These are phyloP conservation scores for Bombus confusus DNA, from an alignment of 1,140 invertebrate genomes.

Conservation along the genomic window DNA sequence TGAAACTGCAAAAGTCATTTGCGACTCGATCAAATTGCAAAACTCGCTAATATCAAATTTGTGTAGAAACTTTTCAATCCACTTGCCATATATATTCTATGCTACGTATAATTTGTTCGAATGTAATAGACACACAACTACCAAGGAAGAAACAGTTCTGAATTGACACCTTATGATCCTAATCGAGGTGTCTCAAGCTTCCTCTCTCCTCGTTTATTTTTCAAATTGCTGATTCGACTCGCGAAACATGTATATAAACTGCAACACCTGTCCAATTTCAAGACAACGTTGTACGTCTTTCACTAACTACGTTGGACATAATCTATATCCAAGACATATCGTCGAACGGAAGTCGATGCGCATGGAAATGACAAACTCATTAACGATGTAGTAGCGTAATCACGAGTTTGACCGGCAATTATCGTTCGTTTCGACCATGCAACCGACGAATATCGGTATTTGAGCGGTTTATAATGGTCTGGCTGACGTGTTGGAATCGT, in stretches of 20 bases:
- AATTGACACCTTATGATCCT: too few relatives aligned
- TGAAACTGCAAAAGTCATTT: neutral
- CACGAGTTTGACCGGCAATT: conserved; percentile 53
- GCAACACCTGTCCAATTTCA: neutral
- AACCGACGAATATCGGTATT: conserved; percentile 48
- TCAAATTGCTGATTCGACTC: neutral
- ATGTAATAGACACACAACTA: too few relatives aligned
- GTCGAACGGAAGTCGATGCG: conserved; percentile 57
- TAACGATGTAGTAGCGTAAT: conserved; percentile 45
- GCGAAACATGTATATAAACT: neutral
- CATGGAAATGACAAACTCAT: conserved; percentile 27
- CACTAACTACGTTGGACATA: neutral
- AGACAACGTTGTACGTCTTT: neutral
- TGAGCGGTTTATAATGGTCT: conserved; percentile 46
- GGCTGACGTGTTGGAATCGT: conserved; percentile 58
- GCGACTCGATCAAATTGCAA: neutral
- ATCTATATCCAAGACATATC: conserved; percentile 34
- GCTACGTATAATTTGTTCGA: too few relatives aligned
- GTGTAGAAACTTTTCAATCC: neutral
- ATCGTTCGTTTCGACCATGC: conserved; percentile 55
- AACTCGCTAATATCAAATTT: neutral
- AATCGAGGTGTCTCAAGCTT: too few relatives aligned
- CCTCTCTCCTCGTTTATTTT: neutral
- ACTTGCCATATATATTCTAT: too few relatives aligned
- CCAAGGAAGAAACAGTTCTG: too few relatives aligned